Conservation (phyloP, 2,888 invertebrate genomes). For the Caenorhabditis becei region DNA sequence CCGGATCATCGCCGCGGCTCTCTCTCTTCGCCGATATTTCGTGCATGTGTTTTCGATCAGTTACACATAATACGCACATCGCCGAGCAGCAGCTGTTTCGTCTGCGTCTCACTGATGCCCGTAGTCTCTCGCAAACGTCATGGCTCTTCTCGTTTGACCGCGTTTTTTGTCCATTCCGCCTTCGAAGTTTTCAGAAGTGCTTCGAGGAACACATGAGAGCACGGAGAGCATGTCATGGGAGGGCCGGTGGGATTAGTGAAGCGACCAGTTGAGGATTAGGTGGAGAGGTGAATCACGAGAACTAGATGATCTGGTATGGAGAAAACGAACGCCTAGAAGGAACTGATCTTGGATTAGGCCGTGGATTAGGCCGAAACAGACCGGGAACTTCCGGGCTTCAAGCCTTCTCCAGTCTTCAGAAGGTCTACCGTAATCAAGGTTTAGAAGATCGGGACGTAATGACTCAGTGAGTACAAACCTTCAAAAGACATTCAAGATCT, state of each 20-base stretch:
- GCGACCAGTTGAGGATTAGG: conserved; percentile 25
- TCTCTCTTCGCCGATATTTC: conserved; percentile 37
- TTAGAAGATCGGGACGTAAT: no score
- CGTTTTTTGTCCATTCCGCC: conserved; percentile 46
- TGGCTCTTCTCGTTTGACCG: conserved; percentile 53
- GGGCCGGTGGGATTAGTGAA: conserved; percentile 32
- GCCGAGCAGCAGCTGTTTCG: conserved; percentile 57
- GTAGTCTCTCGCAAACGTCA: not conserved
- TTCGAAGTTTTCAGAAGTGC: conserved; percentile 56
- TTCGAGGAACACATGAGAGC: conserved; percentile 51
- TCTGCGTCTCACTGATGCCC: conserved; percentile 39
- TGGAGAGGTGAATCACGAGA: conserved; percentile 14
- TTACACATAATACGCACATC: conserved; percentile 60
- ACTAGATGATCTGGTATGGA: not conserved
- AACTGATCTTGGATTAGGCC: no score
- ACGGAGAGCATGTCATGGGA: conserved; percentile 33
- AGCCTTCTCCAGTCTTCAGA: no score
- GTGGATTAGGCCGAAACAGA: no score
- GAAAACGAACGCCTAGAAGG: not conserved
- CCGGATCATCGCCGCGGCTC: conserved; percentile 18
- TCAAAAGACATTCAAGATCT: no score
- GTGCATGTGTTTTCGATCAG: conserved; percentile 61
- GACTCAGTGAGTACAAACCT: no score
- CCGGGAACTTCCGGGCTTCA: no score
- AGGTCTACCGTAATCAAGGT: no score